These are phyloP conservation scores for Salvelinus sp. DNA, from an alignment of 2,113 vertebrate genomes.

Conservation along the genomic window DNA sequence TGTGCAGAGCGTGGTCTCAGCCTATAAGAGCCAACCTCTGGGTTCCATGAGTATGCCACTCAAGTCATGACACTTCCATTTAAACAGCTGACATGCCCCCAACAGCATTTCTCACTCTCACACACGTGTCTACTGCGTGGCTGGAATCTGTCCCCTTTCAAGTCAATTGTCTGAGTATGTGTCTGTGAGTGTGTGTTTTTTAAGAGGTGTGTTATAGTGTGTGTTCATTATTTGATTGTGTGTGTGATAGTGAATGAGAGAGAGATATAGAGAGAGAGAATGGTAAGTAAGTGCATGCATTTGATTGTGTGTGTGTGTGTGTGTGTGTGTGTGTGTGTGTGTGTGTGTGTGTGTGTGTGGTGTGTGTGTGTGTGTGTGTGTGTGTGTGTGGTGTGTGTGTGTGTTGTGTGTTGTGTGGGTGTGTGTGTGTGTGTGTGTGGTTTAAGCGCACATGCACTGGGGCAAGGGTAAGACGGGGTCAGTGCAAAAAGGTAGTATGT, in stretches of 20 bases:
- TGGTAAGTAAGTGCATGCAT: not conserved
- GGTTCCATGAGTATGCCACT: not conserved
- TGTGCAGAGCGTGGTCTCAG: not conserved
- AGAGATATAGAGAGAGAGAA: no score
- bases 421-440: no score
- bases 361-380: not conserved
- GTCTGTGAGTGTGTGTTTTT: not conserved
- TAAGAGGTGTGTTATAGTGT: no score
- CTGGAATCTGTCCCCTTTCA: not conserved
- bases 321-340: not conserved
- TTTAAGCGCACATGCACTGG: no score
- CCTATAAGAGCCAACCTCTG: not conserved
- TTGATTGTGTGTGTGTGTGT: not conserved
- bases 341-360: not conserved
- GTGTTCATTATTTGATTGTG: no score
- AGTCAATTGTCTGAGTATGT: not conserved
- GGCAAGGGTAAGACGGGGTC: no score
- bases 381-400: no score
- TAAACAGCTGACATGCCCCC: not conserved
- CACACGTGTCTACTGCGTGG: not conserved
- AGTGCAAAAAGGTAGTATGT: no score
- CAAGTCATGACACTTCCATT: constrained; percentile 13
- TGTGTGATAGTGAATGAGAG: no score
- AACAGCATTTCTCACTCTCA: constrained; percentile 6
- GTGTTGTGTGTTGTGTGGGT: no score